phyloP scores from a whole-genome alignment of 2,113 vertebrate genomes.

The Castor canadensis region DNA sequence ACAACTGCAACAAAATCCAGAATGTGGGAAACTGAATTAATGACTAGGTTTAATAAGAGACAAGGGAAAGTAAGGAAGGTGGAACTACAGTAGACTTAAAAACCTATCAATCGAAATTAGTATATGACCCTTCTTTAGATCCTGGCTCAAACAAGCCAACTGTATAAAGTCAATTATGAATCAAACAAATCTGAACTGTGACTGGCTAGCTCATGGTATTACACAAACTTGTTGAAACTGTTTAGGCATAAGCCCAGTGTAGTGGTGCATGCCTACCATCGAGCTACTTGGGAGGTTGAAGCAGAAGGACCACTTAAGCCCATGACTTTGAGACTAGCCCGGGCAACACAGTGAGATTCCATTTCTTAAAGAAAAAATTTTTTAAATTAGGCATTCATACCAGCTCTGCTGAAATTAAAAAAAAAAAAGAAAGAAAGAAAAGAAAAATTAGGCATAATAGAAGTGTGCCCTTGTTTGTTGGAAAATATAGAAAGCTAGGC shows the following conservation, averaged over 20 bases:
- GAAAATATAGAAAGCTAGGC: neutral
- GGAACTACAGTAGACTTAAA: conserved; percentile 27
- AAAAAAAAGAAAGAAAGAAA: too few relatives aligned
- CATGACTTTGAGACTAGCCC: neutral
- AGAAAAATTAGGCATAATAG: neutral
- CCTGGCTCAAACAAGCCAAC: neutral
- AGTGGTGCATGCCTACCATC: too few relatives aligned
- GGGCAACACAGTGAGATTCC: neutral
- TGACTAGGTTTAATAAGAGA: conserved; percentile 2
- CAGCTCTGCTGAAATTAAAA: too few relatives aligned
- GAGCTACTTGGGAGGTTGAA: neutral
- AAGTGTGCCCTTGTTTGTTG: neutral
- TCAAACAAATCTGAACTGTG: neutral
- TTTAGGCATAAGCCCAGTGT: neutral
- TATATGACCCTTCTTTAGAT: neutral
- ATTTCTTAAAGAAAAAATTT: too few relatives aligned
- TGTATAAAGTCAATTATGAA: conserved; percentile 12
- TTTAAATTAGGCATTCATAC: too few relatives aligned
- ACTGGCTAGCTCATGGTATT: neutral
- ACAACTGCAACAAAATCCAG: neutral
- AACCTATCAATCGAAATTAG: neutral
- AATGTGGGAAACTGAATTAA: neutral
- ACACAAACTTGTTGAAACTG: neutral
- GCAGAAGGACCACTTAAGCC: neutral
- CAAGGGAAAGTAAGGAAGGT: conserved; percentile 29